Base-by-base conservation (phyloP, 2,113 vertebrate genomes). In the Thamnaconus septentrionalis region DNA sequence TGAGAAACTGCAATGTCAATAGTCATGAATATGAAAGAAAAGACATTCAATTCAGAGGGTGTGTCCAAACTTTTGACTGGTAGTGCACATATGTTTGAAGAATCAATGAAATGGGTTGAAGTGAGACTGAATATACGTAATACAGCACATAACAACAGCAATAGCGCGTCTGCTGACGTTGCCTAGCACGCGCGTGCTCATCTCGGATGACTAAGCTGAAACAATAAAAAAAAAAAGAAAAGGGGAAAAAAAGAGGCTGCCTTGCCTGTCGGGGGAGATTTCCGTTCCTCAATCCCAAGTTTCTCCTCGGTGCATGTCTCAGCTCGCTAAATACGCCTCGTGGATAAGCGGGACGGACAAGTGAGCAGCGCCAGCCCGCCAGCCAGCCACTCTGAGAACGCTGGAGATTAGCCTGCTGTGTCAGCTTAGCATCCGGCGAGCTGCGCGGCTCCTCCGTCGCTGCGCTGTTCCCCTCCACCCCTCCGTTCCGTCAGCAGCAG, bases 391-490 rank as follows among this genome's bases (percentile, higher is more conserved):
- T 31, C 84, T 73, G 64, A 59, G 75, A 83, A 85, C 8, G 60
- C 62, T 31, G 48, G 49, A 72, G 82, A 85, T 88, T 82, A 89
- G 77, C 85, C 56, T 42, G 62, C 75, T 71, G 72, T 68, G 75
- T 82, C 82, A 77, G 75, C 76, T 89, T 89, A 79, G 66, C 76
- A 66, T 84, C 77, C 46, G 9, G 50, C 66, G 68, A 72, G 64
- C 73, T 78, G 18, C 18, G 18, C 74, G 52, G 66, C 60, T 50
- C 12, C 63, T 76, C 54, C 80, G 72, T 68, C 59, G 49, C 62
- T 74, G 65, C 18, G 62, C n/a, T 11, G 50, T 11, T 18, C 50
- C n/a, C n/a, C 69, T 64, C 66, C 54, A 64, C 78, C 77, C 67
- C 75, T 52, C 66, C 61, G 59, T 48, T 73, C 71, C 45, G 54